These are phyloP conservation scores for Celastrina argiolus DNA, from an alignment of 2,888 invertebrate genomes.

Conservation along the genomic window DNA sequence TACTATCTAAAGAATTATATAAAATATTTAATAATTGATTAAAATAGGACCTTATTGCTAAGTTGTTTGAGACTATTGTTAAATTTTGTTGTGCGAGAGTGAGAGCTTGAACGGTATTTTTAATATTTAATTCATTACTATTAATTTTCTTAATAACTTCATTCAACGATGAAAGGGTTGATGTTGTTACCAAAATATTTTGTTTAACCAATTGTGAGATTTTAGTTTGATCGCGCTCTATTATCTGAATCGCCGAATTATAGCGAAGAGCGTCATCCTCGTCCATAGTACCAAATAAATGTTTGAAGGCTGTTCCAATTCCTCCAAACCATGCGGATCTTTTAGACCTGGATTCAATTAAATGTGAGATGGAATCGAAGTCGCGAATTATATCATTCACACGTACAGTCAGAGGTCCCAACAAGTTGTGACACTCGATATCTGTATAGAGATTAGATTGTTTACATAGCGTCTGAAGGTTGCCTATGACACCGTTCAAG, in stretches of 20 bases:
- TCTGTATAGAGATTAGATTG: too few relatives aligned
- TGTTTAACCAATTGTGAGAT: constrained; percentile 34
- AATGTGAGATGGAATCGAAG: constrained; percentile 32
- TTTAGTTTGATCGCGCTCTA: constrained; percentile 33
- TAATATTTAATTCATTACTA: too few relatives aligned
- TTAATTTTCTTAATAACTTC: too few relatives aligned
- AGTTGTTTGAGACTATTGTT: too few relatives aligned
- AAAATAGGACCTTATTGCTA: background rate
- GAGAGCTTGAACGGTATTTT: constrained; percentile 1
- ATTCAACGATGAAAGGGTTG: background rate
- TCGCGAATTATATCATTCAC: constrained; percentile 25
- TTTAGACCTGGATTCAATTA: constrained; percentile 25
- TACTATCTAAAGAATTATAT: too few relatives aligned
- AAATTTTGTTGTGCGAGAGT: too few relatives aligned
- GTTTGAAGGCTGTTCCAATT: constrained; percentile 33
- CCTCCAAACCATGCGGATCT: constrained; percentile 33
- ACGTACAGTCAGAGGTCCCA: constrained; percentile 27
- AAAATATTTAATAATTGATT: too few relatives aligned
- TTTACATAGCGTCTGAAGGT: too few relatives aligned
- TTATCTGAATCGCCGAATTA: constrained; percentile 32
- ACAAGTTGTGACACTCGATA: constrained; percentile 25
- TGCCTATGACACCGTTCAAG: background rate
- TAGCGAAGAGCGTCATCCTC: constrained; percentile 37
- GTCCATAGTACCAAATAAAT: constrained; percentile 35
- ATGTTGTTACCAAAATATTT: constrained; percentile 33